Percentiles rank a stretch among this genome's conserved stretches.
Conservation (phyloP, 2,113 vertebrate genomes). For the Balaenoptera acutorostrata region DNA sequence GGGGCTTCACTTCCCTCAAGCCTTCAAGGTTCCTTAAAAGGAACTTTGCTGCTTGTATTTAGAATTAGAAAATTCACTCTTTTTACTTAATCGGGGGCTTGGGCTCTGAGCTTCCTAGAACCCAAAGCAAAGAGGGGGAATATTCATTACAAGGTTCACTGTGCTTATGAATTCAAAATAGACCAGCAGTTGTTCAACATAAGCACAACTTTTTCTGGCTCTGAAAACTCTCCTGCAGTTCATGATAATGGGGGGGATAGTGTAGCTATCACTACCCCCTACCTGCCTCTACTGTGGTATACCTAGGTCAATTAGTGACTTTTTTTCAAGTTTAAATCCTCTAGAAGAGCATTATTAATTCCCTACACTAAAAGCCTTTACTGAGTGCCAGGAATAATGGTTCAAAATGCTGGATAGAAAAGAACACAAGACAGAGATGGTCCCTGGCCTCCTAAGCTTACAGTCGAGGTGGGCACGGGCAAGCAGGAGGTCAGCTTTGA, state of each 20-base stretch:
- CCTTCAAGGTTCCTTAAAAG: neutral
- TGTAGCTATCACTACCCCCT: accelerated
- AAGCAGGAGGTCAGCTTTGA: neutral
- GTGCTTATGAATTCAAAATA: neutral
- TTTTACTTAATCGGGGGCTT: neutral
- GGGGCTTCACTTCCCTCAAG: neutral
- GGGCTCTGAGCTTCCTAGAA: neutral
- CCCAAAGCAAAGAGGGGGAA: neutral
- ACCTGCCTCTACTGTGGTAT: neutral
- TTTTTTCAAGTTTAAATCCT: neutral
- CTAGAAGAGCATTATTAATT: neutral
- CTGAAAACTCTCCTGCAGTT: neutral
- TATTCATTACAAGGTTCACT: neutral
- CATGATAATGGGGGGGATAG: neutral
- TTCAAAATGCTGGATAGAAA: neutral
- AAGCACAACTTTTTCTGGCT: neutral
- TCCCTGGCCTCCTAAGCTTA: neutral
- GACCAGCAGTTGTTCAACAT: neutral
- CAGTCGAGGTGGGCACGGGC: neutral
- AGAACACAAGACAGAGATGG: neutral
- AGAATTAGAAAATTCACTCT: neutral
- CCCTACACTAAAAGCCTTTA: neutral
- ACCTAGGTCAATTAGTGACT: neutral
- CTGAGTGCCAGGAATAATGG: neutral
- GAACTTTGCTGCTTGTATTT: neutral